Percentiles rank a stretch among this genome's conserved stretches.
phyloP scores from a whole-genome alignment of 2,113 vertebrate species.

The Bucco capensis region DNA sequence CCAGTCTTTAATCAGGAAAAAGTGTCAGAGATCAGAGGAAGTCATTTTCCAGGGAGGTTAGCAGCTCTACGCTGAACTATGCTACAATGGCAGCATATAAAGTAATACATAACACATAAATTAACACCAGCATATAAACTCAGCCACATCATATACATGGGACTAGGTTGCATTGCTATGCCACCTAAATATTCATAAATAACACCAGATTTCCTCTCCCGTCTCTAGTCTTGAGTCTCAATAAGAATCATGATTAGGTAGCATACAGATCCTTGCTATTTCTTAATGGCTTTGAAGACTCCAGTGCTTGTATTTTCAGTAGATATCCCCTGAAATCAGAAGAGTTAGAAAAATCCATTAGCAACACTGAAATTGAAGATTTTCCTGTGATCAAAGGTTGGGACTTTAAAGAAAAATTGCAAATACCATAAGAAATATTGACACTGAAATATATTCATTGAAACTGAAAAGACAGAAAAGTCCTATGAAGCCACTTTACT shows the following conservation, averaged over 20 bases:
- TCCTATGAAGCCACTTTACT: neutral
- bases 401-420: neutral
- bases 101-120: neutral
- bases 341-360: neutral
- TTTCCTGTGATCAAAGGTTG: neutral
- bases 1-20: neutral
- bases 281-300: neutral
- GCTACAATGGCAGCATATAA: neutral
- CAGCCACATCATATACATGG: fast-evolving
- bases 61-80: neutral
- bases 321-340: neutral
- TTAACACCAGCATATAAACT: neutral
- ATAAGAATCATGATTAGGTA: neutral
- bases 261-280: neutral
- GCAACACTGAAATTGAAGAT: neutral
- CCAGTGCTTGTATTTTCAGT: neutral
- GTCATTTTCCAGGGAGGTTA: neutral
- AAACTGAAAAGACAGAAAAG: neutral
- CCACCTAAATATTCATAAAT: neutral
- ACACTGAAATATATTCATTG: neutral
- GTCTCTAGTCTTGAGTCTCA: neutral
- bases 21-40: neutral
- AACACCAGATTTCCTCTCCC: neutral
- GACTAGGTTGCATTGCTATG: neutral
- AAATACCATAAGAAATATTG: neutral